phyloP scores from a whole-genome alignment of 2,797 vertebrate species.

The Trachops cirrhosus region DNA sequence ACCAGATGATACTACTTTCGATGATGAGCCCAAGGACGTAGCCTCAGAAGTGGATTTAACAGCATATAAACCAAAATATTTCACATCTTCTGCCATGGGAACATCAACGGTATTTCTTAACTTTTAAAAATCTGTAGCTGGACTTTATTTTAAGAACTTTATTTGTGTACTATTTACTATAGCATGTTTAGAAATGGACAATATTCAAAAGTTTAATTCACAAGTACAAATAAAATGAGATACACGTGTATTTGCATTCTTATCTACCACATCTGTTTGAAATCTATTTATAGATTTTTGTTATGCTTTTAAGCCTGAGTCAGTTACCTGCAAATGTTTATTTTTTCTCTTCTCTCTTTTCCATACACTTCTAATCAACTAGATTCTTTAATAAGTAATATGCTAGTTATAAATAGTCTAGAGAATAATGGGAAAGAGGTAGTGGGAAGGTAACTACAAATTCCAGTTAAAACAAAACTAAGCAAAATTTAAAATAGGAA shows the following conservation, averaged over 20 bases:
- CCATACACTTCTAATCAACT: not conserved
- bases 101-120: slow-evolving; percentile 90
- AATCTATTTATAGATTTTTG: slow-evolving; percentile 33
- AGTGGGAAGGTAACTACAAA: not conserved
- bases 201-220: slow-evolving; percentile 15
- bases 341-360: not conserved
- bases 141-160: not conserved
- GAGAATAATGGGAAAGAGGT: not conserved
- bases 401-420: not conserved
- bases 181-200: slow-evolving; percentile 37
- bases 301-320: not conserved
- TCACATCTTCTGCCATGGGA: slow-evolving; percentile 88
- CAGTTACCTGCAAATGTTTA: not conserved
- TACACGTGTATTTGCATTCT: not conserved
- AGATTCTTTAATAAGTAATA: slow-evolving; percentile 10
- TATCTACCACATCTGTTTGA: not conserved
- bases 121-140: slow-evolving; percentile 16
- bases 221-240: slow-evolving; percentile 16
- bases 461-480: slow-evolving; percentile 25
- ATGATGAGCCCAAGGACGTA: slow-evolving; percentile 90
- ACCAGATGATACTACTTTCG: slow-evolving; percentile 89
- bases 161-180: not conserved
- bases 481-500: slow-evolving; percentile 16
- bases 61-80: slow-evolving; percentile 93
- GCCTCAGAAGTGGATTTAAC: slow-evolving; percentile 91